These are phyloP conservation scores for Larimichthys crocea DNA, from an alignment of 2,113 vertebrate genomes.

Conservation along the genomic window DNA sequence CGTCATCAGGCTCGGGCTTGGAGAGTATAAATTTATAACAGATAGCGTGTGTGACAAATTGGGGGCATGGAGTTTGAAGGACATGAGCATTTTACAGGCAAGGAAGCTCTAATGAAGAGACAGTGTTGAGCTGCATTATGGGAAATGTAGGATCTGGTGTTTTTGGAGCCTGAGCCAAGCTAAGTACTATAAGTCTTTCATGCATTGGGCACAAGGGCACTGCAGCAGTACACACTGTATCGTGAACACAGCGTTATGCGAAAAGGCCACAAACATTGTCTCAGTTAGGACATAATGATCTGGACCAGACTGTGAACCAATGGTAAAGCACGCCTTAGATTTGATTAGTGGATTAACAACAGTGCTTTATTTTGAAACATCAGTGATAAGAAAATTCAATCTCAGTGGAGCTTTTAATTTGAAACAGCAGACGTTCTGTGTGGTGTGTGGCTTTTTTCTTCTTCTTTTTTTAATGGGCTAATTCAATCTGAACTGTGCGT, in stretches of 20 bases:
- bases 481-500: slow-evolving; percentile 26
- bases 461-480: slow-evolving; percentile 1
- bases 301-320: background rate
- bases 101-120: too few species aligned
- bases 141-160: background rate
- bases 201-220: background rate
- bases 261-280: background rate
- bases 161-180: background rate
- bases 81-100: too few species aligned
- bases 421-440: slow-evolving; percentile 24
- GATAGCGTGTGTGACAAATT: too few species aligned
- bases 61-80: too few species aligned
- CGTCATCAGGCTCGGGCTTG: too few species aligned
- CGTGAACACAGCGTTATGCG: background rate
- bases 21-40: too few species aligned
- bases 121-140: background rate
- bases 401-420: slow-evolving; percentile 36
- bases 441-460: background rate
- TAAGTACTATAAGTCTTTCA: background rate
- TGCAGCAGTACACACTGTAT: background rate
- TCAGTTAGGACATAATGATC: background rate
- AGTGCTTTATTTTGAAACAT: slow-evolving; percentile 36
- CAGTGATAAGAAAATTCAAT: slow-evolving; percentile 13
- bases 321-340: background rate
- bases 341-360: background rate